phyloP scores from a whole-genome alignment of 2,888 invertebrate genomes.

The Criorhina ranunculi region DNA sequence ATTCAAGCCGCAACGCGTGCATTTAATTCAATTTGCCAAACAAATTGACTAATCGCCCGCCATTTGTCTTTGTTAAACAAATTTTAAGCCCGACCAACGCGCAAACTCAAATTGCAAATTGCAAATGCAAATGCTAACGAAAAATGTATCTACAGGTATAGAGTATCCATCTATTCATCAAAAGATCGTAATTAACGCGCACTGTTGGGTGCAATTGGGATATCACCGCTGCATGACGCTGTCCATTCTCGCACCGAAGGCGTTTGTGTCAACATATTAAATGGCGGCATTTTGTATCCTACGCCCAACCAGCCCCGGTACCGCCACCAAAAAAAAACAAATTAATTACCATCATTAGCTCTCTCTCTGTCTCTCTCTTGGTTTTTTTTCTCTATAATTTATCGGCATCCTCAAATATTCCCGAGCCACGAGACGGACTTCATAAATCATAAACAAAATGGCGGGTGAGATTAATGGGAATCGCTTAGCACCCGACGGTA shows the following conservation, averaged over 20 bases:
- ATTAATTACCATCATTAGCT: slow-evolving; percentile 66
- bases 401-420: slow-evolving; percentile 48
- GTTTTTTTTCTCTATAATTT: slow-evolving; percentile 47
- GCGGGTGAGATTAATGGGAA: slow-evolving; percentile 46
- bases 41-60: slow-evolving; percentile 56
- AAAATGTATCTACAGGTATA: not conserved
- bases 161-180: slow-evolving; percentile 50
- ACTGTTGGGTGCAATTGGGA: slow-evolving; percentile 41
- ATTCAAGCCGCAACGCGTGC: slow-evolving; percentile 2
- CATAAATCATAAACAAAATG: slow-evolving; percentile 72
- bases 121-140: not conserved
- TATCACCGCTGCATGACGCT: slow-evolving; percentile 8
- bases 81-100: slow-evolving; percentile 31
- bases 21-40: slow-evolving; percentile 63
- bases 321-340: slow-evolving; percentile 42
- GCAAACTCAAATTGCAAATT: not conserved
- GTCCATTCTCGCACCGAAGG: slow-evolving; percentile 44
- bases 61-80: slow-evolving; percentile 65
- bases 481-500: slow-evolving; percentile 51
- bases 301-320: slow-evolving; percentile 14
- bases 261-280: slow-evolving; percentile 63
- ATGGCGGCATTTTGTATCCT: slow-evolving; percentile 29
- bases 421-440: slow-evolving; percentile 31
- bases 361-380: too few species aligned
- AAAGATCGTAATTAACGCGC: slow-evolving; percentile 66